Percentiles rank a stretch among this genome's conserved stretches.
Conservation (phyloP, 2,888 invertebrate species). For the Drosophila aldrichi region DNA sequence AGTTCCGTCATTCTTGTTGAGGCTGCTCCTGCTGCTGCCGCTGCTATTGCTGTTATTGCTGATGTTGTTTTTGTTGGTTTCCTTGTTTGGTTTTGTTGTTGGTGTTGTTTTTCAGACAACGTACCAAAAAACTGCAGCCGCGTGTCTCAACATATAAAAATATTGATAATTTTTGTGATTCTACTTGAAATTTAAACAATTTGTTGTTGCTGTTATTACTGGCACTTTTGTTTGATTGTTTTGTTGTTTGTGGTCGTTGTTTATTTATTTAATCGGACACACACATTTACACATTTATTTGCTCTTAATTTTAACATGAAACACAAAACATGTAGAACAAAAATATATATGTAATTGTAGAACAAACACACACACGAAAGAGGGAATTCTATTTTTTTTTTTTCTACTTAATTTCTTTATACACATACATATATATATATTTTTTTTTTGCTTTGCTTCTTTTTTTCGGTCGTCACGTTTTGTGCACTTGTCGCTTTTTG, state of each 20-base stretch:
- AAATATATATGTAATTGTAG: slow-evolving; percentile 9
- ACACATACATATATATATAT: background rate
- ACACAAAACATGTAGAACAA: slow-evolving; percentile 55
- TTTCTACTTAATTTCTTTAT: background rate
- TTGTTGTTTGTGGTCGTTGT: slow-evolving; percentile 8
- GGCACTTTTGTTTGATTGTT: slow-evolving; percentile 10
- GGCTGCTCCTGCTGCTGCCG: slow-evolving; percentile 14
- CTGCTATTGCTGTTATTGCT: background rate
- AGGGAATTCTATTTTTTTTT: slow-evolving; percentile 10
- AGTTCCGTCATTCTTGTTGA: slow-evolving; percentile 62
- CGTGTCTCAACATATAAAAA: slow-evolving; percentile 48
- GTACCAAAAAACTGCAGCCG: slow-evolving; percentile 43
- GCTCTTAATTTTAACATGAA: slow-evolving; percentile 48
- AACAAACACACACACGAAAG: slow-evolving; percentile 29
- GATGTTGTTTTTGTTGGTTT: slow-evolving; percentile 8
- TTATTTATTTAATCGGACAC: slow-evolving; percentile 11
- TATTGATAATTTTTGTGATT: slow-evolving; percentile 26
- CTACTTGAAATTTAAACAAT: slow-evolving; percentile 47
- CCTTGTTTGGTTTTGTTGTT: background rate
- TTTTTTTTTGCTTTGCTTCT: slow-evolving; percentile 25
- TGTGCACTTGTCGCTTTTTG: slow-evolving; percentile 62
- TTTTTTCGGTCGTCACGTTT: slow-evolving; percentile 58
- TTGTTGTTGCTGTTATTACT: slow-evolving; percentile 27
- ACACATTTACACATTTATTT: slow-evolving; percentile 34
- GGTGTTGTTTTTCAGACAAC: slow-evolving; percentile 45